Base-by-base conservation (phyloP, 53 echinoderm and acorn worm species). In the Antedon mediterranea region DNA sequence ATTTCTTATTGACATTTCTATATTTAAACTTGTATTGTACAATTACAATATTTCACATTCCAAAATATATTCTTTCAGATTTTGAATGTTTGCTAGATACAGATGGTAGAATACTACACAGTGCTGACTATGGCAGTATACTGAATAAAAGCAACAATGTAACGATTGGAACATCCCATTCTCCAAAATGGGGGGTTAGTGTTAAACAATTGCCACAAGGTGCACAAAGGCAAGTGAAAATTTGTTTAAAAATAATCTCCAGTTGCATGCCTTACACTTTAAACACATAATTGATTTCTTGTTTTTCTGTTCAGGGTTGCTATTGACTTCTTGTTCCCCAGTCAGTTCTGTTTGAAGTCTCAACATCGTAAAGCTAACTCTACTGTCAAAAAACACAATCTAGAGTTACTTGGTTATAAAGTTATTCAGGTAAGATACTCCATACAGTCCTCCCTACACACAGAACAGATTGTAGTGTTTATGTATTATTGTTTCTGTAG, bases 171-270 rank as follows among this genome's bases (percentile, higher is more conserved):
- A 86, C 90, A 31, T 87, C 97, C 33, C 92, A 97, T 83, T 88
- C 92, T 4, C 89, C 89, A 88, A 92, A 97, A 82, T 97, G 97
- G 97, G 92, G 91, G 28, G 89, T 89, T 70, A 85, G 88, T 82
- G 84, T 87, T 32, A 97, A 89, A 30, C 89, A 91, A 30, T 43
- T 94, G 43, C 95, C 95, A 26, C 82, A 87, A 8, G 95, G 91
- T 31, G 90, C 95, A 31, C 95, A 94, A 41, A 91, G 95, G 95
- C 89, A 83, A 57, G 85, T 37, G 37, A 37, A 37, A 37, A 37
- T 37, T 11, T 37, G 37, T n/a, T n/a, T n/a, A n/a, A n/a, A n/a
- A n/a, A n/a, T n/a, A n/a, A n/a, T n/a, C n/a, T n/a, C n/a, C n/a
- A n/a, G n/a, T n/a, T n/a, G n/a, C n/a, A n/a, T n/a, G n/a, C n/a